These are phyloP conservation scores for Sphaerophoria rueppellii DNA, from an alignment of 2,888 invertebrate genomes.

Conservation along the genomic window DNA sequence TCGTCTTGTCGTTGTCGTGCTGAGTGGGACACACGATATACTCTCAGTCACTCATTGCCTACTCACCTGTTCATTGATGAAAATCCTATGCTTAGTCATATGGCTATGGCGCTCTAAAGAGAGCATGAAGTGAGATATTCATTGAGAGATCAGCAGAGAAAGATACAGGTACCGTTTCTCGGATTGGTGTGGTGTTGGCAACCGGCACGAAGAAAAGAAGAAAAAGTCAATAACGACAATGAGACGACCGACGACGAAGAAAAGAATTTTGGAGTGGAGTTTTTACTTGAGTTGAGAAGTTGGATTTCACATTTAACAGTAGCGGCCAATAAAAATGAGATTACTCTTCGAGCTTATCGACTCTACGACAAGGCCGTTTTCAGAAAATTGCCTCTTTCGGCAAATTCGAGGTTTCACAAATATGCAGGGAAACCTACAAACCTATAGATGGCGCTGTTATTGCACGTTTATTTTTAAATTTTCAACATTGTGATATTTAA, in stretches of 20 bases:
- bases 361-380: too few species aligned
- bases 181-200: not conserved
- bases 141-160: slow-evolving; percentile 48
- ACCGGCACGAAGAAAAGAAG: not conserved
- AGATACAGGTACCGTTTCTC: slow-evolving; percentile 4
- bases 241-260: not conserved
- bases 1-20: slow-evolving; percentile 13
- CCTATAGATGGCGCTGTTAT: too few species aligned
- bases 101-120: slow-evolving; percentile 60
- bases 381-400: too few species aligned
- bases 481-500: too few species aligned
- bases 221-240: slow-evolving; percentile 8
- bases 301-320: slow-evolving; percentile 3
- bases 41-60: not conserved
- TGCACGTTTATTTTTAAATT: too few species aligned
- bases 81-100: slow-evolving; percentile 29
- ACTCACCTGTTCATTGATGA: slow-evolving; percentile 72
- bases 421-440: too few species aligned
- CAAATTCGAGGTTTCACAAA: too few species aligned
- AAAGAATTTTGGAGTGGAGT: slow-evolving; percentile 26
- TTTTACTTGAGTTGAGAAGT: not conserved
- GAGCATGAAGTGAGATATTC: slow-evolving; percentile 41
- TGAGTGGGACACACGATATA: slow-evolving; percentile 27
- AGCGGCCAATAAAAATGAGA: not conserved
- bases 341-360: too few species aligned